These are phyloP conservation scores for Pseudomugil tenellus DNA, from an alignment of 2,797 vertebrate species.

Conservation along the genomic window DNA sequence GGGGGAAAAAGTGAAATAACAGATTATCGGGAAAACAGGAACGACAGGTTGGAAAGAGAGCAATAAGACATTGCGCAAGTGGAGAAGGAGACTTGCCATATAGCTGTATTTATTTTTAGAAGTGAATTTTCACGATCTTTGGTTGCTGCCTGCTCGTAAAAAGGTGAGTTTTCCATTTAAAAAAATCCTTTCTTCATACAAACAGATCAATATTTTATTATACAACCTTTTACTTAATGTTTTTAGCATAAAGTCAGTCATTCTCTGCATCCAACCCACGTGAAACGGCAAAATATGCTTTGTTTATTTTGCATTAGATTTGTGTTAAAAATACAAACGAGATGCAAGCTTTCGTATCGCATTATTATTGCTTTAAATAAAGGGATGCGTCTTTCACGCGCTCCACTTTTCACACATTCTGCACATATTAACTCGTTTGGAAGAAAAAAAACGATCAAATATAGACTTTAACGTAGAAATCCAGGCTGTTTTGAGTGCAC, in stretches of 20 bases:
- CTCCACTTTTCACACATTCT: background rate
- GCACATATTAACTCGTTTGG: background rate
- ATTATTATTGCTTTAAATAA: background rate
- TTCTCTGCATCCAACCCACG: constrained; percentile 9
- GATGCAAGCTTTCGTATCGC: background rate
- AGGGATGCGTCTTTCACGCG: background rate
- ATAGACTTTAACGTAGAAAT: background rate
- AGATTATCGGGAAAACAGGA: constrained; percentile 33
- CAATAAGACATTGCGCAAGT: constrained; percentile 38
- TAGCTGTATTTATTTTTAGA: constrained; percentile 23
- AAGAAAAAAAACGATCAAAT: background rate
- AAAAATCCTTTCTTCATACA: background rate
- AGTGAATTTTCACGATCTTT: constrained; percentile 36
- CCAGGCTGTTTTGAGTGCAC: background rate
- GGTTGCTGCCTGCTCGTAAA: constrained; percentile 27
- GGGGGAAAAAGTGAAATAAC: constrained; percentile 49
- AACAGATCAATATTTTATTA: rapidly evolving
- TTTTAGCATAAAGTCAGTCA: constrained; percentile 21
- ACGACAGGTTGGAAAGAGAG: constrained; percentile 36
- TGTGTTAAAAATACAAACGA: background rate
- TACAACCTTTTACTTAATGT: background rate
- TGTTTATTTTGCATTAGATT: background rate
- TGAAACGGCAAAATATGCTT: background rate
- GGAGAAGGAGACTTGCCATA: constrained; percentile 47
- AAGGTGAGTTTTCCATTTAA: constrained; percentile 61